Base-by-base conservation (phyloP, 92 coral and sea anemone species). In the Nematostella vectensis region DNA sequence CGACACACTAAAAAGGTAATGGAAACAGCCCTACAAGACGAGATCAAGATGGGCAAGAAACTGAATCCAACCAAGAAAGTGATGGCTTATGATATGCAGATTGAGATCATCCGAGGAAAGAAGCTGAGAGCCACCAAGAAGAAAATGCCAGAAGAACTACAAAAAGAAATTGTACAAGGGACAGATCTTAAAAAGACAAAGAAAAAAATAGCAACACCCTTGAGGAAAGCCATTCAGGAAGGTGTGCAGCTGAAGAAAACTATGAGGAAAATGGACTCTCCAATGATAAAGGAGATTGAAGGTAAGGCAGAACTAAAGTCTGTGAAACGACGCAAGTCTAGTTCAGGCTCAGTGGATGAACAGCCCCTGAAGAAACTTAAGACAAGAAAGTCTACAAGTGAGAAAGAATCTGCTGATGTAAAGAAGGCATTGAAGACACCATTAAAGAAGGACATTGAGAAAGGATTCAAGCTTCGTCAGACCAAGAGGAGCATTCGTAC, bases 401-500 rank as follows among this genome's bases (percentile, higher is more conserved):
- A 42, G 12, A 19, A 54, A n/a, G 73, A 75, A 59, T 15, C 54
- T 1, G 58, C 43, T n/a, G 9, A 11, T 19, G 4, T 6, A 4
- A 82, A 65, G 60, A 76, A 82, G 48, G 59, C 73, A 27, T 23
- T 58, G 33, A 69, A 65, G 27, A 76, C 72, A 17, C 68, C 79
- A 0, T 47, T 60, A 2, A 55, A 58, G 12, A 63, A 25, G 13
- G 65, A 47, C 31, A 49, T 63, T 29, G 51, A 63, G 48, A 24
- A 42, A 42, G 81, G 83, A 24, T 65, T 83, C 33, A 83, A 64
- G 58, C 76, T 70, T 13, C 62, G 67, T 15, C 65, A 39, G 9
- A 73, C 80, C 54, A 73, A 59, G n/a, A 43, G 19, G 28, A 69
- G 80, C 42, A 59, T 85, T 62, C 77, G 67, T 24, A 80, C 94